Evolutionary conservation across 2,888 invertebrate species (phyloP).

Genomic region (Watsonalla cultraria): DNA sequence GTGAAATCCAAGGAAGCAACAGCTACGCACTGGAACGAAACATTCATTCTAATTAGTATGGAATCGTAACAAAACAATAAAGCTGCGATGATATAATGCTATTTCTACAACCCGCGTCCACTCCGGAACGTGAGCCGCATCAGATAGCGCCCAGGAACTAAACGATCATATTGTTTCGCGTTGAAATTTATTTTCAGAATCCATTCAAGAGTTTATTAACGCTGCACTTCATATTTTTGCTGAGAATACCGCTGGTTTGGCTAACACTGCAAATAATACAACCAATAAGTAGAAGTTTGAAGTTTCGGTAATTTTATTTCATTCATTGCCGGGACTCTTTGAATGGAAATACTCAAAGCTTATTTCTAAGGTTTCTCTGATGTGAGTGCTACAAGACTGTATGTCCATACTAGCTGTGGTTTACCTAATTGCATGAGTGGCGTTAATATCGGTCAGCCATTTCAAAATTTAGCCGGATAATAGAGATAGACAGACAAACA

Average conservation of each 20-base stretch:
- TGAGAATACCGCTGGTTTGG: neutral
- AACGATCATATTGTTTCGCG: constrained; percentile 1
- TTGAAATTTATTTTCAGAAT: neutral
- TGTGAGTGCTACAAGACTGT: too few relatives aligned
- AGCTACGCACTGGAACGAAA: neutral
- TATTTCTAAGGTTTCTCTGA: too few relatives aligned
- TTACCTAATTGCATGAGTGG: too few relatives aligned
- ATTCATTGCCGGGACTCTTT: too few relatives aligned
- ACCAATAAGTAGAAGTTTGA: neutral
- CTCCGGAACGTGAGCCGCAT: constrained; percentile 28
- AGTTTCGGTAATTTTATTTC: neutral
- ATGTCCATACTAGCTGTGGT: too few relatives aligned
- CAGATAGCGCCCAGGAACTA: neutral
- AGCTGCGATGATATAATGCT: constrained; percentile 23
- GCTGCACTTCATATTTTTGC: neutral
- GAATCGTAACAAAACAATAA: constrained; percentile 25
- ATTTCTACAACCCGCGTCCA: constrained; percentile 17
- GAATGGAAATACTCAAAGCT: too few relatives aligned
- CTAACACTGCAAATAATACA: neutral
- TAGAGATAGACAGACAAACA: too few relatives aligned
- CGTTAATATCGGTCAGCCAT: too few relatives aligned
- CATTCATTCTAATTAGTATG: constrained; percentile 17
- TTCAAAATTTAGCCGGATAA: too few relatives aligned
- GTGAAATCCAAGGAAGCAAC: neutral
- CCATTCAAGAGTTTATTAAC: neutral